Evolutionary conservation across 2,888 invertebrate genomes (phyloP).

Genomic region (Flexamia atlantica): DNA sequence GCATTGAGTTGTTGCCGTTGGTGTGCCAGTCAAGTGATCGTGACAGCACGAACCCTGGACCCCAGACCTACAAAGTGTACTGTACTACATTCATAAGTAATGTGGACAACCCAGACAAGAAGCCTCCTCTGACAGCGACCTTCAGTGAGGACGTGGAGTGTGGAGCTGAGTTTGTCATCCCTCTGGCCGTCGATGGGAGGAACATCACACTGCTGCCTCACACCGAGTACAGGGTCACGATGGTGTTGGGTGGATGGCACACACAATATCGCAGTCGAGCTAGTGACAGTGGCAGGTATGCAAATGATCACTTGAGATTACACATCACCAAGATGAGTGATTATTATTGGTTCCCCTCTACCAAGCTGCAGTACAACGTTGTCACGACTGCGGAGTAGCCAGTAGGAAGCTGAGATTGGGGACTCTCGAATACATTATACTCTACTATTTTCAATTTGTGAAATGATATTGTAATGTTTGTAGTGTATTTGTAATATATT

Average conservation of each 20-base stretch:
- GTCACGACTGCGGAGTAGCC: neutral
- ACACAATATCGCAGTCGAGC: neutral
- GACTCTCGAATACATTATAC: no score
- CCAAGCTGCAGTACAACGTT: neutral
- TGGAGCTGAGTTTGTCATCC: neutral
- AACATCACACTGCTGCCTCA: neutral
- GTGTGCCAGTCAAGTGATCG: neutral
- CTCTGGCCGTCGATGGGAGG: conserved; percentile 15
- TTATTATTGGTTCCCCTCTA: neutral
- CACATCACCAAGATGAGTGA: neutral
- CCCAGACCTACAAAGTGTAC: neutral
- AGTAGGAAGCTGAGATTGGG: no score
- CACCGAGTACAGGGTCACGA: neutral
- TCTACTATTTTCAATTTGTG: no score
- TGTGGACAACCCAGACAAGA: neutral
- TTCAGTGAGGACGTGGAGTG: neutral
- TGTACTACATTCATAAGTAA: neutral
- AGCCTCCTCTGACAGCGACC: neutral
- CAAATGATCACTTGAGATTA: neutral
- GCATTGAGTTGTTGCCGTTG: neutral
- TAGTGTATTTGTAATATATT: no score
- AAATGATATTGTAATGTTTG: no score
- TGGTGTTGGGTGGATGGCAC: neutral
- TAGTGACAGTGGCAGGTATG: no score
- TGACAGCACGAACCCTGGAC: neutral